Percentiles rank a stretch among this genome's conserved stretches.
Evolutionary conservation across 2,797 vertebrate genomes (phyloP).

Genomic region (Catostomus latipinnis): DNA sequence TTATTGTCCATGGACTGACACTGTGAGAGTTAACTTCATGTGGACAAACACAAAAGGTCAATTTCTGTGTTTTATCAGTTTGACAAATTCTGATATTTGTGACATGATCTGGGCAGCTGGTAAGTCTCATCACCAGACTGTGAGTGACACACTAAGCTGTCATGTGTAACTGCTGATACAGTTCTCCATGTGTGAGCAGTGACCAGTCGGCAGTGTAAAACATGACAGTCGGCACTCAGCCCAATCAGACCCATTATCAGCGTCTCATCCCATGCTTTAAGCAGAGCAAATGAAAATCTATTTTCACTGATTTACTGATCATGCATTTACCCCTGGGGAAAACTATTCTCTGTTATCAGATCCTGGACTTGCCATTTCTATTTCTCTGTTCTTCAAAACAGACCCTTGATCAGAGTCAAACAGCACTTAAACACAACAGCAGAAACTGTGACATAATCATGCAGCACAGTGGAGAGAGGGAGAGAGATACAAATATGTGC

Average conservation of each 20-base stretch:
- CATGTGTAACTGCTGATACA: slow-evolving; percentile 44
- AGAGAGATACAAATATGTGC: slow-evolving; percentile 33
- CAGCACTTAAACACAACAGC: neutral
- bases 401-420: slow-evolving; percentile 14
- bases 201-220: slow-evolving; percentile 9
- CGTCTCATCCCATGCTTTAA: slow-evolving; percentile 22
- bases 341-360: neutral
- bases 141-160: slow-evolving; percentile 47
- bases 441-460: slow-evolving; percentile 36
- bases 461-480: slow-evolving; percentile 10
- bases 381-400: slow-evolving; percentile 2
- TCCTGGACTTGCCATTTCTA: neutral
- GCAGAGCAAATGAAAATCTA: slow-evolving; percentile 27
- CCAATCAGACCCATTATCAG: slow-evolving; percentile 36
- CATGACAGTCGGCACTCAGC: slow-evolving; percentile 2
- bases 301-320: slow-evolving; percentile 29
- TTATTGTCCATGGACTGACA: too few relatives aligned
- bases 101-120: slow-evolving; percentile 47
- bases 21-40: too few relatives aligned
- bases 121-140: neutral
- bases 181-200: slow-evolving; percentile 31
- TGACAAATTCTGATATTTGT: slow-evolving; percentile 8
- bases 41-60: neutral
- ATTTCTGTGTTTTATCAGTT: neutral
- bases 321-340: slow-evolving; percentile 22